These are phyloP conservation scores for Romanomermis culicivorax DNA, from an alignment of 2,888 invertebrate species.

Conservation along the genomic window DNA sequence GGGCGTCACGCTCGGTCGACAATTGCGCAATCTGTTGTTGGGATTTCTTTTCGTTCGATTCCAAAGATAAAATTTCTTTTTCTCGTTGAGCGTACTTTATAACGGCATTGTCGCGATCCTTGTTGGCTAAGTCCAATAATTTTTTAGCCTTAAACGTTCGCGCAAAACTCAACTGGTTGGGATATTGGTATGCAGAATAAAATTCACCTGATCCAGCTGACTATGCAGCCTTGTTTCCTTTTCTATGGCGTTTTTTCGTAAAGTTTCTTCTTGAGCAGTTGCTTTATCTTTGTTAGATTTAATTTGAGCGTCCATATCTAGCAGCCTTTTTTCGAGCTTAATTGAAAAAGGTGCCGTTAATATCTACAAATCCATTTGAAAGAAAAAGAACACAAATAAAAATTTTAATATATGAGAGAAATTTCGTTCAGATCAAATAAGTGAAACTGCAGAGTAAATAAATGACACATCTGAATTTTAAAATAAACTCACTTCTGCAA, in stretches of 20 bases:
- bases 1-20: constrained; percentile 6
- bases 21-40: constrained; percentile 10
- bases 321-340: constrained; percentile 13
- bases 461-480: no score
- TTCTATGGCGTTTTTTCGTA: constrained; percentile 15
- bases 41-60: constrained; percentile 14
- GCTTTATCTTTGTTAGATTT: constrained; percentile 16
- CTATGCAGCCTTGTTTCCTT: background rate
- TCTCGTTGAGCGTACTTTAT: constrained; percentile 23
- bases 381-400: no score
- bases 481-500: constrained; percentile 6
- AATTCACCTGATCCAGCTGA: constrained; percentile 13
- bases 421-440: no score
- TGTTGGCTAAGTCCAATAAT: constrained; percentile 16
- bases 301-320: constrained; percentile 17
- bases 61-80: constrained; percentile 18
- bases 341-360: background rate
- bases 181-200: no score
- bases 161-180: constrained; percentile 11
- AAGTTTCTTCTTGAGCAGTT: constrained; percentile 18
- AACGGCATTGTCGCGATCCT: constrained; percentile 21
- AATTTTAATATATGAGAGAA: no score
- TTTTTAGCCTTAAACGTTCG: constrained; percentile 17
- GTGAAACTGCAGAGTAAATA: no score
- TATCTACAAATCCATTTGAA: background rate